Evolutionary conservation across 2,888 invertebrate species (phyloP), one percentile per base, ranked within the genome.

Genomic region (Hybos culiciformis): DNA sequence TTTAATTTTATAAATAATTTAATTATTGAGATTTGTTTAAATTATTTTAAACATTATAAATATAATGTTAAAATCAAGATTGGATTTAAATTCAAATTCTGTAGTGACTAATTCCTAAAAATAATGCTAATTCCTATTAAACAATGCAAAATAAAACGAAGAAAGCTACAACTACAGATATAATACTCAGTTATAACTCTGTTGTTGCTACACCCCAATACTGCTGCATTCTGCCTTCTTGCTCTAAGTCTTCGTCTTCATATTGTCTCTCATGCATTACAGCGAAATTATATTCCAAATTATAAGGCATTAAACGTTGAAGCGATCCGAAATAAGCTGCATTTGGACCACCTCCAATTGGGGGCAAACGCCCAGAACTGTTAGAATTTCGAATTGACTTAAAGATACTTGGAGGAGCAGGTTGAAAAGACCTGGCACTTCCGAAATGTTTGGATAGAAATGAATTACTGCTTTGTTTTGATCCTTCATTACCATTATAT

Each of bases 181-280:
- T 14, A 31, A 31, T 11, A 31, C n/a, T 8, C 31, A n/a, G 26
- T 72, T 71, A 87, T 51, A 88, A 65, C 63, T 87, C 87, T 0
- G 87, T 88, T 2, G 87, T 87, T 12, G 87, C 85, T 37, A 88
- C 85, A 40, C 86, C 87, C 88, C 88, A 88, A 65, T 88, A 88
- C 55, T 87, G 86, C 53, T 86, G 83, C 83, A 88, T 86, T 42
- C 88, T 74, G 42, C 77, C 77, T 57, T 87, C 86, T 48, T 83
- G 75, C 56, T 87, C 87, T 49, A 82, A 65, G 0, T 84, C 85
- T 56, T 87, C 86, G 52, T 64, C 63, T 43, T 71, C 71, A 41
- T 75, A 72, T 26, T 75, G 71, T 53, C 84, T 73, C 59, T 87
- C 87, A 58, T 84, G 83, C 61, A 84, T 84, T 20, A 83, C 79